These are phyloP conservation scores for Pasiphila rectangulata DNA, from an alignment of 2,888 invertebrate species.

Conservation along the genomic window DNA sequence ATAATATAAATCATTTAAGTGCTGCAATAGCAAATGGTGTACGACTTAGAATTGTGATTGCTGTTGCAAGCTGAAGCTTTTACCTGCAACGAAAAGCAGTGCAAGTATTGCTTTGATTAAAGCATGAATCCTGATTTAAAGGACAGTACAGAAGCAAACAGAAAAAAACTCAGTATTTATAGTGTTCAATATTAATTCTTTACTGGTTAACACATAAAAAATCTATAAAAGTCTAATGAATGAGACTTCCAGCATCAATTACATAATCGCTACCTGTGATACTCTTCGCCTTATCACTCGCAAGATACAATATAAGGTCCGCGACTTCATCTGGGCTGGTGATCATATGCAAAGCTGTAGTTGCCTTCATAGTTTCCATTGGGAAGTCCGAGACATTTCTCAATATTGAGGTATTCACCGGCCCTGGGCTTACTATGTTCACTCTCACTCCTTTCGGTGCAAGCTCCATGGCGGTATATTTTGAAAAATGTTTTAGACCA, in stretches of 20 bases:
- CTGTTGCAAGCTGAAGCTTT: no score
- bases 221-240: no score
- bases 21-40: no score
- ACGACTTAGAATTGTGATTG: no score
- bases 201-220: no score
- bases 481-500: slow-evolving; percentile 86
- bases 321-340: slow-evolving; percentile 38
- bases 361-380: slow-evolving; percentile 6
- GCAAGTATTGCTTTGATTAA: no score
- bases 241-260: slow-evolving; percentile 32
- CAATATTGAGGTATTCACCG: slow-evolving; percentile 69
- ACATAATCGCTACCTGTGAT: slow-evolving; percentile 34
- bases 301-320: slow-evolving; percentile 40
- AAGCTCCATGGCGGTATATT: slow-evolving; percentile 84
- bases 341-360: slow-evolving; percentile 16
- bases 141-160: no score
- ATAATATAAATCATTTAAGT: no score
- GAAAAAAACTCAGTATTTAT: no score
- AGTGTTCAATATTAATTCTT: no score
- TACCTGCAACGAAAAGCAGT: no score
- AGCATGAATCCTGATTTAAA: no score
- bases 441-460: slow-evolving; percentile 81
- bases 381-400: slow-evolving; percentile 40
- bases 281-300: slow-evolving; percentile 38
- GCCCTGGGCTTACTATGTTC: slow-evolving; percentile 88